Base-by-base conservation (phyloP, 2,113 vertebrate genomes). In the Dunckerocampus dactyliophorus region DNA sequence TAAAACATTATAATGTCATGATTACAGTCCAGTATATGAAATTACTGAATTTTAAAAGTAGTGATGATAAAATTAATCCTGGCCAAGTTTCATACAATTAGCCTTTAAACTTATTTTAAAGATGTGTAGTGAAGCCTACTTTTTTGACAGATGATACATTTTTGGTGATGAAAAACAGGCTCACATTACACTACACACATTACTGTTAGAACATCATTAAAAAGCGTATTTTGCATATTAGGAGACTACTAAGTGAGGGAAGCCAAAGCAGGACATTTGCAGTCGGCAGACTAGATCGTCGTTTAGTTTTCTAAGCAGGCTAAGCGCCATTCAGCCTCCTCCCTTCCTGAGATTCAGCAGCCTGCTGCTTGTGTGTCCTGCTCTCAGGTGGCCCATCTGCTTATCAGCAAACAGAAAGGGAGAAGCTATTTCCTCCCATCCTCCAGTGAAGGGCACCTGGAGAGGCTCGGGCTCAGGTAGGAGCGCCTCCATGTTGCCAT, bases 361-460 rank as follows among this genome's bases (percentile, higher is more conserved):
- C 47, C 62, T 63, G 43, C 48, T 51, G 70, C 76, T 76, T 45
- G 49, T 66, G 74, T 67, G 69, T 61, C 72, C 65, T 63, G 69
- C 72, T 89, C 88, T 85, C 89, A 21, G 65, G 87, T 79, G 88
- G 78, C 62, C 57, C 19, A 65, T 48, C 62, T 79, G 82, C 81
- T 87, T 83, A 86, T 87, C 84, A 77, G 71, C 74, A 54, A 66
- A 64, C n/a, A 39, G 65, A 76, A 56, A 42, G 65, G 65, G 63
- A 72, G 70, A 80, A 81, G 72, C 66, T 81, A 73, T 71, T 82
- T 76, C 67, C 52, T 50, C 24, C 63, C 75, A 74, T 79, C 85
- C 76, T 83, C 81, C 82, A 45, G 4, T 78, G 81, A 90, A 91
- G 88, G 88, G 72, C 88, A 84, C 59, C 67, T 70, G 72, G 63